phyloP scores from a whole-genome alignment of 2,888 invertebrate genomes.

The Nemotelus nigrinus region DNA sequence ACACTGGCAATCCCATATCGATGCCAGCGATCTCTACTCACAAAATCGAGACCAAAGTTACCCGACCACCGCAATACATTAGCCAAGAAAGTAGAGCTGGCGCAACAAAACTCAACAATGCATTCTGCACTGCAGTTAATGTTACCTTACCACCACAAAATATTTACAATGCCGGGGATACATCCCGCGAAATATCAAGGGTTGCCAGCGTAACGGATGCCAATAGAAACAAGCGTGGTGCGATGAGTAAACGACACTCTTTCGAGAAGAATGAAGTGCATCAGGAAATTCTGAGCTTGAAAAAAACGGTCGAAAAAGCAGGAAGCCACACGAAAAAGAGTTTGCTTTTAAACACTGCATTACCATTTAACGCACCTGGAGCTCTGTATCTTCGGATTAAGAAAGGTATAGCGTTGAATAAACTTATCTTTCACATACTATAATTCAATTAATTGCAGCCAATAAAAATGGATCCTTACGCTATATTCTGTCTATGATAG shows the following conservation, averaged over 20 bases:
- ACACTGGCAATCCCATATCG: not conserved
- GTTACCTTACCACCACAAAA: not conserved
- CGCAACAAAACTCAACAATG: not conserved
- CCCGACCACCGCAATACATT: not conserved
- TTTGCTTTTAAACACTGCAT: not conserved
- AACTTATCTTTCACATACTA: not conserved
- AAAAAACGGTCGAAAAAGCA: not conserved
- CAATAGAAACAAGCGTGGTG: not conserved
- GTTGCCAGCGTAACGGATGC: not conserved
- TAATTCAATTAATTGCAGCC: conserved; percentile 8
- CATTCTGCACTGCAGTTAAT: conserved; percentile 27
- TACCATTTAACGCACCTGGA: conserved; percentile 5
- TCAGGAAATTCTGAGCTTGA: conserved; percentile 34
- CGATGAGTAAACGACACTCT: not conserved
- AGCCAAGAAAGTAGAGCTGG: not conserved
- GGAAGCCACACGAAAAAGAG: not conserved
- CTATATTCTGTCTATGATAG: conserved; percentile 11
- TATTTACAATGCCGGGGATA: not conserved
- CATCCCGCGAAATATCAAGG: not conserved
- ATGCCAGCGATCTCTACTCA: not conserved
- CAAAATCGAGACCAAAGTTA: not conserved
- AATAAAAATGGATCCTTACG: conserved; percentile 32
- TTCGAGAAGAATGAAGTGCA: conserved; percentile 13
- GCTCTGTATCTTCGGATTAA: conserved; percentile 10
- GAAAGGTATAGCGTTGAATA: conserved; percentile 10